Evolutionary conservation across 35 echinoderm and acorn worm species (phyloP).

Genomic region (Ophioderma brevispina): DNA sequence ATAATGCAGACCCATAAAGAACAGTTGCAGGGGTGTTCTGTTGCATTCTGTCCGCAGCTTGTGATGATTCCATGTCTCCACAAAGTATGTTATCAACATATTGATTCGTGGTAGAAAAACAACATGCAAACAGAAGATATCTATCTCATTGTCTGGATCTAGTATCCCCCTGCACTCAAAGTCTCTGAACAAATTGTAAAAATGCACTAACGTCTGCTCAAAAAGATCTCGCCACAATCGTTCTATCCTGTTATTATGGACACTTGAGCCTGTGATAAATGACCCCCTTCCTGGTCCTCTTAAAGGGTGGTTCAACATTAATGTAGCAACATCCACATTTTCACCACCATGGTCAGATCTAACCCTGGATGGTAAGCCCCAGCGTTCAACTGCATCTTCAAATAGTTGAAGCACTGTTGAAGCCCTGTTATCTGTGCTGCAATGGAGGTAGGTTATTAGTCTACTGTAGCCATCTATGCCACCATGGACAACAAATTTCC

Average conservation of each 20-base stretch:
- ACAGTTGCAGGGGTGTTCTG: conserved; percentile 59
- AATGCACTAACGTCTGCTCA: conserved; percentile 1
- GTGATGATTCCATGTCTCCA: conserved; percentile 53
- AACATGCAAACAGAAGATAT: conserved; percentile 39
- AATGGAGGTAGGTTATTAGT: conserved; percentile 3
- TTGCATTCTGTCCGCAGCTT: conserved; percentile 37
- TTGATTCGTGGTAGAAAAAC: conserved; percentile 66
- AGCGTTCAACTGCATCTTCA: neutral
- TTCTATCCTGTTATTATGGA: conserved; percentile 76
- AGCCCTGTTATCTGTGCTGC: conserved; percentile 42
- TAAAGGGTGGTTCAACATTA: conserved; percentile 10
- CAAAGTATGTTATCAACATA: conserved; percentile 21
- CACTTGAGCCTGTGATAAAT: conserved; percentile 53
- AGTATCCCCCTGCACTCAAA: conserved; percentile 42
- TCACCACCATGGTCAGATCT: conserved; percentile 47
- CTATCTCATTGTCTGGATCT: conserved; percentile 56
- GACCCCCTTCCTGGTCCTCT: conserved; percentile 38
- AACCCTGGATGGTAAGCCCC: conserved; percentile 25
- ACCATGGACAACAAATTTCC: conserved; percentile 62
- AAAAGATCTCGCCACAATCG: conserved; percentile 77
- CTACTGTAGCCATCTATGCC: conserved; percentile 71
- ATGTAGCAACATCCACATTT: conserved; percentile 33
- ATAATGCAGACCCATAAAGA: conserved; percentile 32
- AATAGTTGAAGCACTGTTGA: conserved; percentile 39
- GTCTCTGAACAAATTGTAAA: conserved; percentile 20